Conservation (phyloP, 2,888 invertebrate genomes). For the Melinopterus prodromus region DNA sequence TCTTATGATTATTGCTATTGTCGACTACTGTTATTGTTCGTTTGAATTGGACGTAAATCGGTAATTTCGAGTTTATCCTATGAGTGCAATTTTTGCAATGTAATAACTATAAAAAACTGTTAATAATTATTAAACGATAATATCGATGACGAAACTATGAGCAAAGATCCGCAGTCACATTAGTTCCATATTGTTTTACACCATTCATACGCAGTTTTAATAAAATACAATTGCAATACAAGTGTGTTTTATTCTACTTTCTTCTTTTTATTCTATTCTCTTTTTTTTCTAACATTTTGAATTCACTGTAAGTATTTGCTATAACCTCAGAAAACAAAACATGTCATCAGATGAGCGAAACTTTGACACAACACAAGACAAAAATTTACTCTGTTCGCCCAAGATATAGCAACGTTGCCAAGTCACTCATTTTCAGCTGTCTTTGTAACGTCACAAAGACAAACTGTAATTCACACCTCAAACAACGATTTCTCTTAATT, state of each 20-base stretch:
- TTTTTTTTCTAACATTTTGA: no score
- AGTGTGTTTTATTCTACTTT: conserved; percentile 21
- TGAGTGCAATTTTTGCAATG: background rate
- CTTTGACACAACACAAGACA: no score
- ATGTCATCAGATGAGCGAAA: no score
- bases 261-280: no score
- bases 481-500: no score
- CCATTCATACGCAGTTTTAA: conserved; percentile 57
- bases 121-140: conserved; percentile 30
- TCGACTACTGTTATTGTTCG: conserved; percentile 20
- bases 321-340: no score
- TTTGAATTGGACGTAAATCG: background rate
- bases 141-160: conserved; percentile 37
- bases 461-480: no score
- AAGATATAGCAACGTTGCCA: no score
- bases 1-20: conserved; percentile 22
- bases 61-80: background rate
- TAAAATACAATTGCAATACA: conserved; percentile 46
- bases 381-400: no score
- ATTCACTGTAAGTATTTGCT: no score
- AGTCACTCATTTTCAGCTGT: no score
- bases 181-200: conserved; percentile 56
- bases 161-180: conserved; percentile 53
- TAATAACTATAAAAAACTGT: conserved; percentile 24
- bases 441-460: no score